Percentiles rank a stretch among this genome's conserved stretches.
phyloP scores from a whole-genome alignment of 2,797 vertebrate genomes.

The Pantherophis alleghaniensis region DNA sequence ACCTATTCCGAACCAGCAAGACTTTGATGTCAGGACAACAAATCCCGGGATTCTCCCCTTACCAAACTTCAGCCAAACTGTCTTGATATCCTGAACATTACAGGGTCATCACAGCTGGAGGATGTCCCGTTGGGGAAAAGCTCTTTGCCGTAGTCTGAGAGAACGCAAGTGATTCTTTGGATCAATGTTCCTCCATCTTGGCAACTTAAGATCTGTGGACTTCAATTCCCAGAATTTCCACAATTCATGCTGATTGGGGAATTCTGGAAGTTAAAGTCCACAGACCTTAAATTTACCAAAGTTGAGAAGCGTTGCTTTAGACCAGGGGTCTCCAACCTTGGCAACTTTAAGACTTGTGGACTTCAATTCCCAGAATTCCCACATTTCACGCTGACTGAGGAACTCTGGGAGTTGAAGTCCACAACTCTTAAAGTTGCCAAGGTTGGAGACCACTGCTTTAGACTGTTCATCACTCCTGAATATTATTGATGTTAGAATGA shows the following conservation, averaged over 20 bases:
- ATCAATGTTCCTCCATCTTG: background rate
- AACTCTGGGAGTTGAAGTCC: background rate
- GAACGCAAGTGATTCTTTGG: background rate
- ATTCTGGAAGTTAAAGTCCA: background rate
- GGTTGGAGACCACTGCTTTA: background rate
- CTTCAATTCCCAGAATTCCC: background rate
- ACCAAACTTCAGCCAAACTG: background rate
- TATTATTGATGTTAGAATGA: background rate
- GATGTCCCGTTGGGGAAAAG: background rate
- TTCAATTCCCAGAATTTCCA: background rate
- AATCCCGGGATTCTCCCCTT: background rate
- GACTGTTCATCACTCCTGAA: background rate
- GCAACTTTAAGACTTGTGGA: background rate
- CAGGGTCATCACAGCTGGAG: background rate
- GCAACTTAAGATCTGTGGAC: background rate
- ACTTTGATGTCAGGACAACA: background rate
- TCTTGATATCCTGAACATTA: background rate
- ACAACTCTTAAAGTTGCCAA: background rate
- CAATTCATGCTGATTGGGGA: background rate
- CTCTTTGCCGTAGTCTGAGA: background rate
- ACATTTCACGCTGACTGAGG: background rate
- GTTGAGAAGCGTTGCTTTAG: too few species aligned
- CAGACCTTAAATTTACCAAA: background rate
- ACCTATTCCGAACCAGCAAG: background rate
- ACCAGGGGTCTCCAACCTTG: background rate